Evolutionary conservation across 2,113 vertebrate species (phyloP).

Genomic region (Carlito syrichta): DNA sequence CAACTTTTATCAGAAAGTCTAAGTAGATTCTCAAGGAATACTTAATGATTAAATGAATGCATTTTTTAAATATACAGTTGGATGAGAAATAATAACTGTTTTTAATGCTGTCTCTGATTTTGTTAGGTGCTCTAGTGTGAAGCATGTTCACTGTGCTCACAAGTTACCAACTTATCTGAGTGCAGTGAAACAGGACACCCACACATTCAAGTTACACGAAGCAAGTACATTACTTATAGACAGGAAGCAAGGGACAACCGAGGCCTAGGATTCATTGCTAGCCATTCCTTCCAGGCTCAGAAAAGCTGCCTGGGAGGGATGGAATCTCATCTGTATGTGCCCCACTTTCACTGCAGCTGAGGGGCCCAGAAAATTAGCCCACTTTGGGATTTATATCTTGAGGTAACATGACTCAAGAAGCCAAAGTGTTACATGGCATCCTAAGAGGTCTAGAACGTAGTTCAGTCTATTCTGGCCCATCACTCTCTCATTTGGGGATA

Average conservation of each 20-base stretch:
- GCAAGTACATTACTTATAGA: neutral
- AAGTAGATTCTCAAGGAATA: neutral
- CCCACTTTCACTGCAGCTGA: neutral
- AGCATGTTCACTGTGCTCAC: neutral
- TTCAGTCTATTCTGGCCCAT: too few species aligned
- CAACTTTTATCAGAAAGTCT: neutral
- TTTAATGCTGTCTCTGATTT: neutral
- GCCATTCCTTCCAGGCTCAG: accelerated
- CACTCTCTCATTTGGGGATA: neutral
- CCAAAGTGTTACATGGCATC: neutral
- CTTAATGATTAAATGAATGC: neutral
- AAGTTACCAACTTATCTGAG: neutral
- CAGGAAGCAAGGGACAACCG: neutral
- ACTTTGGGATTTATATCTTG: neutral
- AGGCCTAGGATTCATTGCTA: neutral
- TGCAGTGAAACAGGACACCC: neutral
- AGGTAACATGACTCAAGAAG: neutral
- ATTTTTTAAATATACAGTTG: neutral
- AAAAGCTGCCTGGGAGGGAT: neutral
- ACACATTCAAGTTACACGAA: too few species aligned
- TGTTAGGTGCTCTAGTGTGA: neutral
- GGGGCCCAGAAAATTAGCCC: accelerated
- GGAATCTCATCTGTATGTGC: neutral
- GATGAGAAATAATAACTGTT: neutral
- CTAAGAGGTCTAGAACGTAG: neutral